Conservation (phyloP, 2,113 vertebrate genomes). For the Mandrillus leucophaeus region DNA sequence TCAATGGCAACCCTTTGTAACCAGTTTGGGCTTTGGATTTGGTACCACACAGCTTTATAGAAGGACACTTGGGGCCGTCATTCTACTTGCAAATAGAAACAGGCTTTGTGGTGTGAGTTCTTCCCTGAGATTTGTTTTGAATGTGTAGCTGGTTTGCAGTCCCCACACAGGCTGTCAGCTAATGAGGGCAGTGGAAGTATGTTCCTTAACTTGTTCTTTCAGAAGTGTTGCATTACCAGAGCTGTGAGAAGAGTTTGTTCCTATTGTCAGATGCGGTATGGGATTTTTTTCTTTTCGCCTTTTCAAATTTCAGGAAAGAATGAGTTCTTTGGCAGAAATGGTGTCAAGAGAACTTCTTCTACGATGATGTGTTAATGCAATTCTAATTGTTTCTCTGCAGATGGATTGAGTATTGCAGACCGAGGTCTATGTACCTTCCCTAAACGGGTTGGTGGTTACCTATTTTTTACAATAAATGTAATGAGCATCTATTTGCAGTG, state of each 20-base stretch:
- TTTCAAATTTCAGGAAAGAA: not conserved
- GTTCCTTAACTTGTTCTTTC: not conserved
- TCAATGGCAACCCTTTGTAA: not conserved
- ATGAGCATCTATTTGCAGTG: not conserved
- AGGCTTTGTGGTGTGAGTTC: not conserved
- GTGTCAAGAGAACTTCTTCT: not conserved
- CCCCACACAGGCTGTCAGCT: not conserved
- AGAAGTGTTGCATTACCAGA: not conserved
- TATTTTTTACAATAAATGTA: not conserved
- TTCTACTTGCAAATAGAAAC: not conserved
- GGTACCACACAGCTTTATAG: not conserved
- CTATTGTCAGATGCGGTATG: not conserved
- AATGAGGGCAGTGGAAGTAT: not conserved
- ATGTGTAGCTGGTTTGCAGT: not conserved
- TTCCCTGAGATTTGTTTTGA: not conserved
- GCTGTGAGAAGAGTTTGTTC: not conserved
- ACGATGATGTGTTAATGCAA: not conserved
- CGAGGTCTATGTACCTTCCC: not conserved
- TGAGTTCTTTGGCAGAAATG: not conserved
- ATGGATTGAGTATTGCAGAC: not conserved
- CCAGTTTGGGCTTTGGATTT: not conserved
- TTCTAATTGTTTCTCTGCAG: not conserved
- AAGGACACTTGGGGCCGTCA: not conserved
- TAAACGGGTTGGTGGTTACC: not conserved
- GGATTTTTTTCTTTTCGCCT: not conserved